These are phyloP conservation scores for Sebastes nivosus DNA, from an alignment of 2,797 vertebrate genomes.

Conservation along the genomic window DNA sequence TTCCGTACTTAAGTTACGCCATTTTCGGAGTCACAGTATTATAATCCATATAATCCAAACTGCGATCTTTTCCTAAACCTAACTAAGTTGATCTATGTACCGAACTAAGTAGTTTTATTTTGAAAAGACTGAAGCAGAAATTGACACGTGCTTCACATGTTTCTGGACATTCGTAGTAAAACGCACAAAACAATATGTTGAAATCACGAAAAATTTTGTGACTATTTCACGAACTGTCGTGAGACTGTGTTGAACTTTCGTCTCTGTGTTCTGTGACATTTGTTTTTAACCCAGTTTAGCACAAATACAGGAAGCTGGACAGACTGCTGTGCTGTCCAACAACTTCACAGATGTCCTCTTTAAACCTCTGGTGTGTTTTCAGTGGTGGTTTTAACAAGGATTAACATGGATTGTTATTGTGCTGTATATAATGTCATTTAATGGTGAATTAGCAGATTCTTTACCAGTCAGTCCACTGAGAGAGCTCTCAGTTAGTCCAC, in stretches of 20 bases:
- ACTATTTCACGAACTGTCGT: too few relatives aligned
- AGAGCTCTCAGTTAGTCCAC: neutral
- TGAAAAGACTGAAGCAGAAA: too few relatives aligned
- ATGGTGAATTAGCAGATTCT: neutral
- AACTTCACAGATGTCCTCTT: neutral
- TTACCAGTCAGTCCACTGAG: neutral
- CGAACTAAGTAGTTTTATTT: too few relatives aligned
- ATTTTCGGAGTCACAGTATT: too few relatives aligned
- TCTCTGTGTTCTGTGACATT: neutral
- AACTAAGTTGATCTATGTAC: too few relatives aligned
- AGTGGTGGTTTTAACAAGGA: neutral
- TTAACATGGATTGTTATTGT: neutral
- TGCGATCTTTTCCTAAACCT: too few relatives aligned
- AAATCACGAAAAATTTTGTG: too few relatives aligned
- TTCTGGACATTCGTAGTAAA: too few relatives aligned
- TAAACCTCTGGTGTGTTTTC: neutral
- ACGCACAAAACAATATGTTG: too few relatives aligned
- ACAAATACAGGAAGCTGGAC: neutral
- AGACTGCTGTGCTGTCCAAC: neutral
- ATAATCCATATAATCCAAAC: too few relatives aligned
- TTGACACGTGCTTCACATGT: too few relatives aligned
- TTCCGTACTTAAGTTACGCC: too few relatives aligned
- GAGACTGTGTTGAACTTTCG: neutral
- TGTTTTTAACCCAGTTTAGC: neutral
- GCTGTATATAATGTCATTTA: neutral